Evolutionary conservation across 1,140 invertebrate species (phyloP), one percentile per base, ranked within the genome.

Genomic region (Megathymus violae): DNA sequence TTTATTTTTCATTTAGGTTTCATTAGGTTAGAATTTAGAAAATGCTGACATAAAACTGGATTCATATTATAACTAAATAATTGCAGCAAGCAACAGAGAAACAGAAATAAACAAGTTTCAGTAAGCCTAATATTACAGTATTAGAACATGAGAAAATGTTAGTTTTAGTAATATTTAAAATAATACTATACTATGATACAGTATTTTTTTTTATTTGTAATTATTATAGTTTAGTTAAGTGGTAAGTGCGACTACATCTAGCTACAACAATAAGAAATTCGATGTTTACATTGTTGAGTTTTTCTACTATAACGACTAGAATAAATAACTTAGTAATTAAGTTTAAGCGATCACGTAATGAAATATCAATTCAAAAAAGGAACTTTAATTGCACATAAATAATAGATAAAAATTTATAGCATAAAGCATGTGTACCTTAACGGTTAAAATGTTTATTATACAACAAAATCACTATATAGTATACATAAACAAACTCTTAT

Each of bases 241-340:
- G 5, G 5, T 22, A 22, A 25, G 13, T 22, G 25, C 19, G 14
- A 47, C 1, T 25, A 19, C 6, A 44, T n/a, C n/a, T 19, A 47
- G 3, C 17, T 46, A 46, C 3, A 25, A 46, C n/a, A 5, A 54
- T 7, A 43, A 54, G 51, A 54, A 54, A 54, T 54, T 54, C 51
- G 51, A 44, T 56, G 52, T 56, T 31, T 56, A 56, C 38, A 56
- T 56, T 56, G 52, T 56, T 56, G 43, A 56, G 40, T n/a, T 44
- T 56, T 44, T 22, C 40, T 56, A 56, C 22, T 31, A 43, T 56
- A 56, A 56, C 44, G 52, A 56, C 52, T 56, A 56, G 52, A 56
- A 43, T 27, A 27, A 43, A 54, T 38, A 16, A 41, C 38, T 19
- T 25, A 51, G 3, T 16, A 43, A 16, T 16, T 52, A 38, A 10